These are phyloP conservation scores for Drosophila watanabei DNA, from an alignment of 1,140 invertebrate species.

Conservation along the genomic window DNA sequence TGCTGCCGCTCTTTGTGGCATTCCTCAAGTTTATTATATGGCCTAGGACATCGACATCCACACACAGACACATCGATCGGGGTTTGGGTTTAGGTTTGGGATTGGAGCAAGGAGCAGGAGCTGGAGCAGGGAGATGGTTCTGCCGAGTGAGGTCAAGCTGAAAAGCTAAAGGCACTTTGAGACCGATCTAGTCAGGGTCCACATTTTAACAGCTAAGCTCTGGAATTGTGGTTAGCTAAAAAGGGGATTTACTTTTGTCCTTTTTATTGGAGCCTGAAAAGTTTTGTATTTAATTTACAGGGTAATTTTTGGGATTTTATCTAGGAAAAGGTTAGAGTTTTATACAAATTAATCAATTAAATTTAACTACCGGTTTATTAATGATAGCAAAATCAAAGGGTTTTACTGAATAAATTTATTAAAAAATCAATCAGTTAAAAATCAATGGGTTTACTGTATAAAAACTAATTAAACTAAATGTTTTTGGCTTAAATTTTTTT, in stretches of 20 bases:
- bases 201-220: conserved; percentile 19
- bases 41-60: conserved; percentile 65
- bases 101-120: neutral
- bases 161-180: conserved; percentile 15
- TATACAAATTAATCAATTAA: too few relatives aligned
- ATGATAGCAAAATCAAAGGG: too few relatives aligned
- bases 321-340: neutral
- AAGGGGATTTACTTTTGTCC: conserved; percentile 10
- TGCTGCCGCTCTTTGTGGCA: conserved; percentile 43
- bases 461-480: neutral
- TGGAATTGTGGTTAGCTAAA: neutral
- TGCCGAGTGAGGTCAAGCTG: conserved; percentile 32
- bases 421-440: too few relatives aligned
- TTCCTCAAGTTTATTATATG: conserved; percentile 68
- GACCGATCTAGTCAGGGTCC: conserved; percentile 15
- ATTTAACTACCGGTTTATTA: too few relatives aligned
- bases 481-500: neutral
- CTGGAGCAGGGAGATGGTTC: neutral
- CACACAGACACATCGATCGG: conserved; percentile 59
- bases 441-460: too few relatives aligned
- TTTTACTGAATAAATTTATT: too few relatives aligned
- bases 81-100: conserved; percentile 20
- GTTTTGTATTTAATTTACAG: neutral
- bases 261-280: neutral
- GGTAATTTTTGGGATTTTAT: neutral